Conservation (phyloP, 2,888 invertebrate genomes). For the Sinhomidia bicolor region DNA sequence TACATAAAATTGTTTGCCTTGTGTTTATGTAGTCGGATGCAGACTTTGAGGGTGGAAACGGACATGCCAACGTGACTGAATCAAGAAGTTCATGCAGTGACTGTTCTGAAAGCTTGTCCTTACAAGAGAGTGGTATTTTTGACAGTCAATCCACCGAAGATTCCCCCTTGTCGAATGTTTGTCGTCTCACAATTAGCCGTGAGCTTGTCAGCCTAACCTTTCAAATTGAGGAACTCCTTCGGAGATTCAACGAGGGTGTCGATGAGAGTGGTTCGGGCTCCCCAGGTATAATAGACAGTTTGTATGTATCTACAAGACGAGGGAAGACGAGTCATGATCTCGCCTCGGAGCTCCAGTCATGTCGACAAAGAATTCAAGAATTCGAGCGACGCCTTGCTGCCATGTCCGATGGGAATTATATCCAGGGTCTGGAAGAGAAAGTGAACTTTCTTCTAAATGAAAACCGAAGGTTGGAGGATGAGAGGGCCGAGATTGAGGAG, state of each 20-base stretch:
- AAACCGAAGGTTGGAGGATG: slow-evolving; percentile 87
- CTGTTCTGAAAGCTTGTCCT: slow-evolving; percentile 78
- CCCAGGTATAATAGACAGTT: slow-evolving; percentile 50
- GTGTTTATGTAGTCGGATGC: slow-evolving; percentile 67
- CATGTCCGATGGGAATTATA: slow-evolving; percentile 80
- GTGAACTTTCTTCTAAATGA: slow-evolving; percentile 85
- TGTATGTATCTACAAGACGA: slow-evolving; percentile 51
- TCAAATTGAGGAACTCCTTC: slow-evolving; percentile 79
- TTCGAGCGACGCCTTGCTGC: slow-evolving; percentile 78
- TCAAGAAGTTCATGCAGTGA: slow-evolving; percentile 80
- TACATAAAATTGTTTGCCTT: background rate
- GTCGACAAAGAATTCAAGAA: slow-evolving; percentile 78
- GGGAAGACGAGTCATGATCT: slow-evolving; percentile 73
- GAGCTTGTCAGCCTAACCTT: slow-evolving; percentile 77
- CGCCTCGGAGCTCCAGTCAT: slow-evolving; percentile 76
- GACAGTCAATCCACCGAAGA: slow-evolving; percentile 79
- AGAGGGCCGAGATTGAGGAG: slow-evolving; percentile 89
- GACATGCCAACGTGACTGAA: slow-evolving; percentile 78
- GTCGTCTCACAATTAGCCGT: slow-evolving; percentile 75
- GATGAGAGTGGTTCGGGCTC: slow-evolving; percentile 61
- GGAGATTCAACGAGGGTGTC: slow-evolving; percentile 75
- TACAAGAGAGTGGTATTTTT: slow-evolving; percentile 80
- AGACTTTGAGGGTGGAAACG: slow-evolving; percentile 76
- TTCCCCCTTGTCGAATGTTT: slow-evolving; percentile 56
- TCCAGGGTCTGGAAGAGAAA: slow-evolving; percentile 83